These are phyloP conservation scores for Solenopsis fugax DNA, from an alignment of 1,140 invertebrate genomes.

Conservation along the genomic window DNA sequence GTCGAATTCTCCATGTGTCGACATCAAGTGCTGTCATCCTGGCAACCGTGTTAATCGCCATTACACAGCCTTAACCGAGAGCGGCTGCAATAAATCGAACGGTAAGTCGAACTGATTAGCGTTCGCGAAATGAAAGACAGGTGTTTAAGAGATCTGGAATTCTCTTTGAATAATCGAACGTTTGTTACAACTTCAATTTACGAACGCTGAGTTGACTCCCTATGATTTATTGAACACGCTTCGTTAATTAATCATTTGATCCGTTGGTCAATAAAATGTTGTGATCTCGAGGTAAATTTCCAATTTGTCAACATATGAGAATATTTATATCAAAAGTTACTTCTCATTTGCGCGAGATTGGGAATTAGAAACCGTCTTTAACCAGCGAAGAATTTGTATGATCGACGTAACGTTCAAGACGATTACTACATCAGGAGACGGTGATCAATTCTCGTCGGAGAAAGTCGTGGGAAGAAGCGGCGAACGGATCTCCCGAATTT, in stretches of 20 bases:
- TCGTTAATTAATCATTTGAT: neutral
- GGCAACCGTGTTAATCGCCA: conserved; percentile 5
- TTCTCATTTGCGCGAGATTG: neutral
- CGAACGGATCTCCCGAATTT: conserved; percentile 58
- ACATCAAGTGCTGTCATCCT: conserved; percentile 8
- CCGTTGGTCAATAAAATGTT: neutral
- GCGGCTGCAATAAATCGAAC: conserved; percentile 16
- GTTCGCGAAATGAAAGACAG: neutral
- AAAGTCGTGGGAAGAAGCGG: conserved; percentile 58
- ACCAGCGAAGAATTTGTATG: conserved; percentile 20
- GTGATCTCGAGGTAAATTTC: neutral
- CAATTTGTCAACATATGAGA: neutral
- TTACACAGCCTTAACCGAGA: conserved; percentile 27
- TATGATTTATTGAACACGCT: neutral
- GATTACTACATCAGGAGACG: conserved; percentile 40
- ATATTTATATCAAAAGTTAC: neutral
- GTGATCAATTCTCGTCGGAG: conserved; percentile 54
- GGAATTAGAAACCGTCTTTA: neutral
- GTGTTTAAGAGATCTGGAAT: neutral
- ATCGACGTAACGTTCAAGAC: conserved; percentile 36
- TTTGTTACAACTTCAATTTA: neutral
- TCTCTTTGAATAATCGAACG: neutral
- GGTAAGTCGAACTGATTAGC: neutral
- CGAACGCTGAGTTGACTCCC: neutral
- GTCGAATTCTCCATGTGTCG: conserved; percentile 29